Evolutionary conservation across 2,888 invertebrate genomes (phyloP), one percentile per base, ranked within the genome.

Genomic region (Anoplius nigerrimus): DNA sequence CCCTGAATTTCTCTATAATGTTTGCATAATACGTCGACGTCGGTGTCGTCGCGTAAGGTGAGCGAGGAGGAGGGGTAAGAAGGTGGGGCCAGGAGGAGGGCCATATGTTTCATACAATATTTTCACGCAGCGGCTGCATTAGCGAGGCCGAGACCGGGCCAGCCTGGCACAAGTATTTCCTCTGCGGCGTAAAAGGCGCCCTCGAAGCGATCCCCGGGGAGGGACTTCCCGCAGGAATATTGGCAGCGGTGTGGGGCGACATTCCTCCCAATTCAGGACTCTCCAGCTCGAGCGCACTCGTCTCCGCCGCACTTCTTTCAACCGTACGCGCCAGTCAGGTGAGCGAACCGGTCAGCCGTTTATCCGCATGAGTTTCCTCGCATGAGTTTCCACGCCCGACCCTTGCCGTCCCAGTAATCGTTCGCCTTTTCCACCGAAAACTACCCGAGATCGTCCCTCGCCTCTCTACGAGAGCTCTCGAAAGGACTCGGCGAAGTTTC

Each of bases 241-340:
- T 92, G 73, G 91, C 96, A 68, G 92, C 94, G 54, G 92, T 98
- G 13, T 93, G 93, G 87, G 98, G 98, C 8, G 95, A 93, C 79
- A 93, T 99, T 76, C 99, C 99, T 2, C 94, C 95, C 24, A 95
- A 97, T 71, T 95, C 99, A 11, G 99, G 99, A 4, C 91, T 99
- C 43, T 99, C 99, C 0, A 98, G 98, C 87, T 99, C 99, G 22
- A 98, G 98, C 86, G 99, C 99, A 18, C 90, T 99, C 66, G 99
- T 99, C 6, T 97, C 98, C 86, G 95, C 97, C 34, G 94, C 98
- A 3, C 95, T 97, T 46, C 90, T 99, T 51, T 93, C 95, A 42
- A 94, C 94, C 65, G 89, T 94, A 61, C 90, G 93, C 78, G 92
- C 92, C n/a, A 91, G 92, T 84, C 89, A 91, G 85, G 92, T 93